Evolutionary conservation across 2,888 invertebrate genomes (phyloP).

Genomic region (Ophion ventricosus): DNA sequence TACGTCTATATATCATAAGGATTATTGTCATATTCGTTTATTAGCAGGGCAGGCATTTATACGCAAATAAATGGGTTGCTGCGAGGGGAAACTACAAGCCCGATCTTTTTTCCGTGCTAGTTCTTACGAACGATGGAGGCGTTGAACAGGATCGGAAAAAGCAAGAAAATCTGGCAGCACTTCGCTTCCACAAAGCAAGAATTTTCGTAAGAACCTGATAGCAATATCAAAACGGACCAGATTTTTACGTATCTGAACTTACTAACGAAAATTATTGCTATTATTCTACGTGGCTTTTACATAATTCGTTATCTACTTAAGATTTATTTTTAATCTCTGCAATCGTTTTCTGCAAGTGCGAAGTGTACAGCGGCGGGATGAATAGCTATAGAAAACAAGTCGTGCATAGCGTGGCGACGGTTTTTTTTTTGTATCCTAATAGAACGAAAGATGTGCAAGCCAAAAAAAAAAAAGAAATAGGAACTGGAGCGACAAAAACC

Average conservation of each 20-base stretch:
- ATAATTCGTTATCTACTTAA: background rate
- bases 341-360: background rate
- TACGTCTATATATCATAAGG: too few species aligned
- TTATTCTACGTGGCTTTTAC: background rate
- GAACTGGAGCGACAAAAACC: background rate
- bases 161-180: too few species aligned
- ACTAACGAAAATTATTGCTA: background rate
- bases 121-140: too few species aligned
- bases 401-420: slow-evolving; percentile 11
- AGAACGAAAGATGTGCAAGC: slow-evolving; percentile 11
- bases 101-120: too few species aligned
- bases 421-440: slow-evolving; percentile 6
- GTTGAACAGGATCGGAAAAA: too few species aligned
- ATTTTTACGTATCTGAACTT: background rate
- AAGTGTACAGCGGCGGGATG: background rate
- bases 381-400: slow-evolving; percentile 9
- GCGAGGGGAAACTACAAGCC: too few species aligned
- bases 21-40: too few species aligned
- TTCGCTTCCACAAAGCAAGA: background rate
- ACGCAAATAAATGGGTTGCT: too few species aligned
- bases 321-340: background rate
- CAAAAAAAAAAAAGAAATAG: slow-evolving; percentile 6
- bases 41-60: too few species aligned
- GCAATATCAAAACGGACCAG: background rate
- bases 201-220: background rate